Conservation (phyloP, 2,888 invertebrate genomes). For the Galerucella pusilla region DNA sequence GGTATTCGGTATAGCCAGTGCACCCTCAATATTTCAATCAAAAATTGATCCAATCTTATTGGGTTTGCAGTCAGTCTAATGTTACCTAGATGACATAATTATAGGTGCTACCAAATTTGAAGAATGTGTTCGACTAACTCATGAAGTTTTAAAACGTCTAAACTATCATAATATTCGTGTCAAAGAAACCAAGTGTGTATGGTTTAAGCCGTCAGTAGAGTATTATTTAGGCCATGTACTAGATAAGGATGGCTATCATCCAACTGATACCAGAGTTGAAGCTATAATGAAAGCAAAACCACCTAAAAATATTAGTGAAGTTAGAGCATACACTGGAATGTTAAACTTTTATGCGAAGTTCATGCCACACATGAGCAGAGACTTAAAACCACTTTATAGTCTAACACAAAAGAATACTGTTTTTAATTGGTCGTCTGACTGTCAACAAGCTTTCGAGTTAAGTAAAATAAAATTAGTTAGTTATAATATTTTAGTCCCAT, state of each 20-base stretch:
- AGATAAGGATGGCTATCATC: conserved; percentile 6
- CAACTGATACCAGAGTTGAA: conserved; percentile 14
- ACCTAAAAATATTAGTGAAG: conserved; percentile 10
- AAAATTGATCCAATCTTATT: conserved; percentile 15
- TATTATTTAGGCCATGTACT: no score
- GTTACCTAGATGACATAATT: conserved; percentile 25
- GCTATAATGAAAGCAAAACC: conserved; percentile 17
- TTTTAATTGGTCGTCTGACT: conserved; percentile 3
- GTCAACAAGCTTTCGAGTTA: no score
- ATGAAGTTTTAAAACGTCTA: no score
- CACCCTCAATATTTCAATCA: conserved; percentile 23
- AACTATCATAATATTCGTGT: no score
- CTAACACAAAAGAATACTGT: conserved; percentile 14
- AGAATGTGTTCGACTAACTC: conserved; percentile 15
- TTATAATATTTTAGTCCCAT: conserved; percentile 15
- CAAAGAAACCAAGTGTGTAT: no score
- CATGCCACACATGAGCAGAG: conserved; percentile 23
- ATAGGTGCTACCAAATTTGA: conserved; percentile 8
- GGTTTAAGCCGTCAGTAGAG: no score
- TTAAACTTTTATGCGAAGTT: conserved; percentile 18
- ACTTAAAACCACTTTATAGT: conserved; percentile 17
- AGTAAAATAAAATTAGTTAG: conserved; percentile 2
- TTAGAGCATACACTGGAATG: conserved; percentile 17
- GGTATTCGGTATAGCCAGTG: conserved; percentile 21
- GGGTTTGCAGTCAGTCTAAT: conserved; percentile 8